phyloP scores from a whole-genome alignment of 2,113 vertebrate species.

The Hypocryptadius cinnamomeus region DNA sequence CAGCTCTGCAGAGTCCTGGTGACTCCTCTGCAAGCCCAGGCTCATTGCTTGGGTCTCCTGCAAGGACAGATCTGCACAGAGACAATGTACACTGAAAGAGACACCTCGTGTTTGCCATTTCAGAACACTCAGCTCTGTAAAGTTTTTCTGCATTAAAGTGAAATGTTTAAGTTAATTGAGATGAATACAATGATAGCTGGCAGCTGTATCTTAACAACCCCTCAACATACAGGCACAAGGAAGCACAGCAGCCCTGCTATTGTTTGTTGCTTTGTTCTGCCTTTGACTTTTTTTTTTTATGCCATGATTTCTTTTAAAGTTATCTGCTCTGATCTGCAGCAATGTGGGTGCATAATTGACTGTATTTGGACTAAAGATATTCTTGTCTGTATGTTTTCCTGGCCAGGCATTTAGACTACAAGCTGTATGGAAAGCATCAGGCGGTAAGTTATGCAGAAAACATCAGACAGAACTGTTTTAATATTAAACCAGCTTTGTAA shows the following conservation, averaged over 20 bases:
- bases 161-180: not conserved
- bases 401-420: not conserved
- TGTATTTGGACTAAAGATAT: not conserved
- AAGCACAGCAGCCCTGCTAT: not conserved
- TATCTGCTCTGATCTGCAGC: not conserved
- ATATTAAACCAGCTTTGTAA: not conserved
- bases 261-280: not conserved
- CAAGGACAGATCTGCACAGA: not conserved
- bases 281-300: not conserved
- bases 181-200: not conserved
- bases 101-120: not conserved
- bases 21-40: not conserved
- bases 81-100: rapidly evolving
- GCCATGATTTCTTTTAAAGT: not conserved
- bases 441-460: not conserved
- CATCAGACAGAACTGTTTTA: not conserved
- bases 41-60: not conserved
- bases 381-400: not conserved
- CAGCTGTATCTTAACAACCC: not conserved
- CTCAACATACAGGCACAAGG: not conserved
- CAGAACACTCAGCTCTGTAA: not conserved
- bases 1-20: not conserved
- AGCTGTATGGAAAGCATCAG: not conserved
- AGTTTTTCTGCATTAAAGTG: not conserved
- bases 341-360: not conserved